Conservation (phyloP, 2,888 invertebrate genomes). For the Euplexia lucipara region DNA sequence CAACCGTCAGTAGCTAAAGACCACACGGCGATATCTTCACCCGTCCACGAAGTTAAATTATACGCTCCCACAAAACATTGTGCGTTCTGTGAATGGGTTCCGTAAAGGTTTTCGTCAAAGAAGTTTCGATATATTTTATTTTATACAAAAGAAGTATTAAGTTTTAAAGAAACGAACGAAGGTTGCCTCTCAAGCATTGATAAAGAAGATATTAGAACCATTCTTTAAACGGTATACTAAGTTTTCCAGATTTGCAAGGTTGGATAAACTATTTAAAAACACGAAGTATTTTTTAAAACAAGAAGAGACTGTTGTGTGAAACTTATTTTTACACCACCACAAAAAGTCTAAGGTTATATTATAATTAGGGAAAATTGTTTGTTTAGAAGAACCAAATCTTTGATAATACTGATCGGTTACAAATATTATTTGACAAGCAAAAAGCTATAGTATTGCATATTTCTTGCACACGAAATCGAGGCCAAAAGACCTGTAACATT, state of each 20-base stretch:
- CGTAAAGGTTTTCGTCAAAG: slow-evolving; percentile 37
- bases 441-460: too few species aligned
- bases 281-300: too few species aligned
- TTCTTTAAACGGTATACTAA: too few species aligned
- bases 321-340: too few species aligned
- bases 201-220: too few species aligned
- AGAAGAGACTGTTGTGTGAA: too few species aligned
- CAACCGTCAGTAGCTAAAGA: slow-evolving; percentile 64
- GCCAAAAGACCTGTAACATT: background rate
- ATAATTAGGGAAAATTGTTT: too few species aligned
- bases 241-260: background rate
- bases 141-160: background rate
- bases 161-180: background rate
- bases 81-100: slow-evolving; percentile 55
- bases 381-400: too few species aligned
- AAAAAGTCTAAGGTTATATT: too few species aligned
- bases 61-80: slow-evolving; percentile 81
- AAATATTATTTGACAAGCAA: too few species aligned
- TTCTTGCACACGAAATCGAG: background rate
- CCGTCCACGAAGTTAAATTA: slow-evolving; percentile 81
- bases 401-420: too few species aligned
- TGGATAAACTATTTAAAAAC: too few species aligned
- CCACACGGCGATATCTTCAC: slow-evolving; percentile 85
- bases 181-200: background rate
- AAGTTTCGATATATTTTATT: slow-evolving; percentile 15